Evolutionary conservation across 2,113 vertebrate species (phyloP).

Genomic region (Tragelaphus scriptus): DNA sequence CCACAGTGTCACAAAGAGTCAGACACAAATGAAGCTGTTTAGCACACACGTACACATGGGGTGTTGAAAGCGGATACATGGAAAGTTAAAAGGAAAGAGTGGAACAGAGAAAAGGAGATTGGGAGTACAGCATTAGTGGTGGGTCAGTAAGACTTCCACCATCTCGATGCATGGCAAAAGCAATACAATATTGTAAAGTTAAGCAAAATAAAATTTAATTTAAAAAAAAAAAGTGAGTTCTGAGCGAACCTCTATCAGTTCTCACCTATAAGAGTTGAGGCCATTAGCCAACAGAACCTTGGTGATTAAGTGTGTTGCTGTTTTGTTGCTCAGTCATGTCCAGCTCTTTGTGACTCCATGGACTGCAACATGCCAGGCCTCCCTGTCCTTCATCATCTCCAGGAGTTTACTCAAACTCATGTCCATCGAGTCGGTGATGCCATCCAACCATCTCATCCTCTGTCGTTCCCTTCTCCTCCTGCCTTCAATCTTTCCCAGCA

Average conservation of each 20-base stretch:
- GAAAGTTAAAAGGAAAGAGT: background rate
- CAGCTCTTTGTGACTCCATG: fast-evolving
- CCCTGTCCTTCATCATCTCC: background rate
- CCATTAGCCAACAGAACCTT: background rate
- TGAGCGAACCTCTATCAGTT: background rate
- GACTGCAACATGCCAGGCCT: background rate
- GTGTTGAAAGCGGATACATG: background rate
- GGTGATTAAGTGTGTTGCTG: background rate
- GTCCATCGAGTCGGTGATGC: background rate
- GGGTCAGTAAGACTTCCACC: background rate
- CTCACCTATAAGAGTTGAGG: background rate
- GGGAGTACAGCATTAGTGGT: too few species aligned
- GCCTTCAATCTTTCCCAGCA: background rate
- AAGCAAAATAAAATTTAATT: too few species aligned
- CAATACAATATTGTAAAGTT: too few species aligned
- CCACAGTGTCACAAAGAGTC: background rate
- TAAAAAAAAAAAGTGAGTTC: background rate
- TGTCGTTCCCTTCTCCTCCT: fast-evolving
- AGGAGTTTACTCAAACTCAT: background rate
- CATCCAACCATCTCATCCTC: background rate
- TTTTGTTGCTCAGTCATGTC: background rate
- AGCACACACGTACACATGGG: background rate
- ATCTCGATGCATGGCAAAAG: too few species aligned
- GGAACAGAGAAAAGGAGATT: fast-evolving
- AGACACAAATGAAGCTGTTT: background rate